Evolutionary conservation across 2,113 vertebrate species (phyloP).

Genomic region (Stigmatopora argus): DNA sequence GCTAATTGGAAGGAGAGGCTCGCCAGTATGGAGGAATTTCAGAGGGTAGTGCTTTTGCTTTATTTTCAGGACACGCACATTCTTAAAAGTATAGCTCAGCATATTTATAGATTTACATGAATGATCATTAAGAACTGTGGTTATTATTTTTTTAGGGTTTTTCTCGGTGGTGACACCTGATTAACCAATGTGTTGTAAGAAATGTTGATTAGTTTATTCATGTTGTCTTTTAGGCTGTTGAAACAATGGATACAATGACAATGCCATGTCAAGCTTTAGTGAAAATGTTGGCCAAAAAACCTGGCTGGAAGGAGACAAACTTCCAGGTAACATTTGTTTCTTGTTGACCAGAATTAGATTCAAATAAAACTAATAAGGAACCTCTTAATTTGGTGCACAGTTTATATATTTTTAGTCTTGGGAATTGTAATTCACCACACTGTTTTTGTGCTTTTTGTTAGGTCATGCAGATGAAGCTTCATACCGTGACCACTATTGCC

Average conservation of each 20-base stretch:
- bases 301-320: constrained; percentile 98
- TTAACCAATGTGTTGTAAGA: not conserved
- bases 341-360: not conserved
- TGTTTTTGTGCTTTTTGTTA: constrained; percentile 4
- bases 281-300: constrained; percentile 95
- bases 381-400: not conserved
- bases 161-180: not conserved
- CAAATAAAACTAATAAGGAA: not conserved
- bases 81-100: not conserved
- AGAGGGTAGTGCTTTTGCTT: constrained; percentile 73
- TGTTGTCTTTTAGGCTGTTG: constrained; percentile 76
- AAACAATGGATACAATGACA: constrained; percentile 82
- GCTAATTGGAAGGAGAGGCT: constrained; percentile 96
- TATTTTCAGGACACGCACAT: not conserved
- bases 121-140: not conserved
- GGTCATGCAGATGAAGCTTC: constrained; percentile 99
- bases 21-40: constrained; percentile 97
- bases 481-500: constrained; percentile 84
- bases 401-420: not conserved
- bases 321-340: constrained; percentile 83
- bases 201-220: not conserved
- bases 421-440: not conserved
- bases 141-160: constrained; percentile 1
- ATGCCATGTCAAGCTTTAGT: constrained; percentile 97
- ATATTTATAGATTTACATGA: not conserved